A percentile compares a stretch with the other conserved stretches of the same genome.
Evolutionary conservation across 2,888 invertebrate species (phyloP).

Genomic region (Chloroclysta siterata): DNA sequence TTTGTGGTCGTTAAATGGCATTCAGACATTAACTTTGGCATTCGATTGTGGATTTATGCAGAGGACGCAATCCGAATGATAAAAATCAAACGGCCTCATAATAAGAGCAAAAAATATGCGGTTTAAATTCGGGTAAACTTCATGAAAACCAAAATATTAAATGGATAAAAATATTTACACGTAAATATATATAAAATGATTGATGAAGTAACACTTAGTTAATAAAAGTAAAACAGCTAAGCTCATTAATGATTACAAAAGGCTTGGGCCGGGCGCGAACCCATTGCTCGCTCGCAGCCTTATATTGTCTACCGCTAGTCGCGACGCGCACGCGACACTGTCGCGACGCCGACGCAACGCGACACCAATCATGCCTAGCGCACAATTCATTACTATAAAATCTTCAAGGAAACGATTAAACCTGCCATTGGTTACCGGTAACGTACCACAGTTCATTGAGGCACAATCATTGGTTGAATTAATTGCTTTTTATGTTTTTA

Average conservation of each 20-base stretch:
- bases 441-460: constrained; percentile 85
- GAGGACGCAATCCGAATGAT: constrained; percentile 33
- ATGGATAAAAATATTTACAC: constrained; percentile 83
- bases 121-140: constrained; percentile 79
- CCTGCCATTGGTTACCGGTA: constrained; percentile 82
- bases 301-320: constrained; percentile 69
- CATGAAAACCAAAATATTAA: constrained; percentile 77
- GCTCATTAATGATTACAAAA: constrained; percentile 83
- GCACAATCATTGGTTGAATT: constrained; percentile 85
- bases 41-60: constrained; percentile 67
- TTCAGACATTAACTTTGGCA: constrained; percentile 82
- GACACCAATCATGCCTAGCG: constrained; percentile 53
- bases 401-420: constrained; percentile 76
- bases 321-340: constrained; percentile 47
- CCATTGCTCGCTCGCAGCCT: constrained; percentile 62
- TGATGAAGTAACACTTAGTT: constrained; percentile 83
- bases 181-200: constrained; percentile 82
- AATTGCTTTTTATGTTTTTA: constrained; percentile 75
- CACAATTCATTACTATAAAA: constrained; percentile 71
- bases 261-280: constrained; percentile 75
- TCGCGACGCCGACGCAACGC: constrained; percentile 9
- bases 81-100: constrained; percentile 34
- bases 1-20: constrained; percentile 75
- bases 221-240: constrained; percentile 84
- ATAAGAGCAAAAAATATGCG: constrained; percentile 33